Conservation (phyloP, 2,888 invertebrate species). For the Biston betularia region DNA sequence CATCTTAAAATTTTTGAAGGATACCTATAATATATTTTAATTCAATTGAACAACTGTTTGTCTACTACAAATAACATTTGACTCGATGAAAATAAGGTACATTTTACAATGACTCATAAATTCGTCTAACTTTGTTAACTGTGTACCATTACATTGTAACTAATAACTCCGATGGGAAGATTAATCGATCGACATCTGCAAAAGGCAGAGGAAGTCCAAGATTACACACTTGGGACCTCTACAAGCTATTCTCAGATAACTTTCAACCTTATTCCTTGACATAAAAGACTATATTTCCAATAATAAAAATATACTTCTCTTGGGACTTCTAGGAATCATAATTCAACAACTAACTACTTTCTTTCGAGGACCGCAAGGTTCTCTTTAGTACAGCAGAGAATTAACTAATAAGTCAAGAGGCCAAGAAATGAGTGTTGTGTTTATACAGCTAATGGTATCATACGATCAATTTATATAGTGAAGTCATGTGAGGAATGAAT, state of each 20-base stretch:
- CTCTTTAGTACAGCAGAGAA: background rate
- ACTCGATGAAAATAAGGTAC: too few relatives aligned
- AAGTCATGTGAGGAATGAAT: constrained; percentile 34
- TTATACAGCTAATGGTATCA: constrained; percentile 31
- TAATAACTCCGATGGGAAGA: constrained; percentile 75
- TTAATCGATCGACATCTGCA: constrained; percentile 80
- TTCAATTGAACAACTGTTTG: background rate
- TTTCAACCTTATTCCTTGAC: constrained; percentile 42
- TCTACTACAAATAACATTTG: too few relatives aligned
- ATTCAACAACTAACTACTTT: background rate
- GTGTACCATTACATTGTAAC: constrained; percentile 23
- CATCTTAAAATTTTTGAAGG: too few relatives aligned
- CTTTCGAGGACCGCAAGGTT: background rate
- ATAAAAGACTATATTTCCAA: constrained; percentile 12
- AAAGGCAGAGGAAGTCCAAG: constrained; percentile 72
- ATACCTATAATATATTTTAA: too few relatives aligned
- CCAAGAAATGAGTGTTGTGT: constrained; percentile 34
- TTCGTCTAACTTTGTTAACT: background rate
- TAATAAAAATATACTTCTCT: constrained; percentile 4
- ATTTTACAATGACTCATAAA: too few relatives aligned
- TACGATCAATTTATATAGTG: constrained; percentile 41
- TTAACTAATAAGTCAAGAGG: constrained; percentile 51
- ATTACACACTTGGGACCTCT: constrained; percentile 77
- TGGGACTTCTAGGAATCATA: background rate
- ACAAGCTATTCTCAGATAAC: constrained; percentile 37